Conservation (phyloP, 2,797 vertebrate genomes). For the Rhadinocentrus ornatus region DNA sequence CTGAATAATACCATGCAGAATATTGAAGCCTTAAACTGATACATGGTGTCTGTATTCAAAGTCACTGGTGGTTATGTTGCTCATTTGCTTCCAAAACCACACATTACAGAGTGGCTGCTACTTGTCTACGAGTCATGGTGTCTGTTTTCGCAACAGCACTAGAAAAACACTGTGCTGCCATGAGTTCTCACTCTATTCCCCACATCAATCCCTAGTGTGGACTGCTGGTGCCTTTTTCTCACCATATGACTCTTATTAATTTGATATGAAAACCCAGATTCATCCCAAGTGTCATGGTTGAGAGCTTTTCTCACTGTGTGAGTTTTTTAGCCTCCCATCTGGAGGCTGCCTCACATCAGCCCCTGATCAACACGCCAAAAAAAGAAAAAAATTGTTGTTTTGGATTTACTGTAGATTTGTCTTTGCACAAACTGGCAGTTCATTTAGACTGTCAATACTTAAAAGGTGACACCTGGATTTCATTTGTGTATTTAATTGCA, state of each 20-base stretch:
- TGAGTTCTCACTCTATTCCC: constrained; percentile 63
- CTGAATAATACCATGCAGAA: constrained; percentile 12
- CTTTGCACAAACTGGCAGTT: constrained; percentile 47
- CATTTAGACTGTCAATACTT: constrained; percentile 45
- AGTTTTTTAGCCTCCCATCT: constrained; percentile 53
- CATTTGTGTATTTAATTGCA: constrained; percentile 53
- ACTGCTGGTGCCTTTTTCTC: constrained; percentile 55
- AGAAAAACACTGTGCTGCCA: constrained; percentile 65
- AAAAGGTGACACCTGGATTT: constrained; percentile 59
- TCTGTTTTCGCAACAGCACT: constrained; percentile 71
- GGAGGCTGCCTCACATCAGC: constrained; percentile 52
- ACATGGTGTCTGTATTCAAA: constrained; percentile 31
- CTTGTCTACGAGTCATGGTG: constrained; percentile 47
- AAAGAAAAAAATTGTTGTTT: constrained; percentile 55
- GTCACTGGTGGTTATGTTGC: constrained; percentile 56
- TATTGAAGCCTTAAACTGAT: constrained; percentile 33
- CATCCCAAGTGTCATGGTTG: constrained; percentile 59
- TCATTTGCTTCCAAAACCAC: constrained; percentile 59
- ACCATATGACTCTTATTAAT: constrained; percentile 75
- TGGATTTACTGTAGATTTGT: constrained; percentile 58
- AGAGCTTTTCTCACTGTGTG: constrained; percentile 55
- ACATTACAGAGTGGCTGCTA: constrained; percentile 62
- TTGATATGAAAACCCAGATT: constrained; percentile 66
- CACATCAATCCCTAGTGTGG: constrained; percentile 65
- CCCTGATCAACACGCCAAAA: constrained; percentile 37